Evolutionary conservation across 2,113 vertebrate species (phyloP), one percentile per base, ranked within the genome.

Genomic region (Brachirus orientalis): DNA sequence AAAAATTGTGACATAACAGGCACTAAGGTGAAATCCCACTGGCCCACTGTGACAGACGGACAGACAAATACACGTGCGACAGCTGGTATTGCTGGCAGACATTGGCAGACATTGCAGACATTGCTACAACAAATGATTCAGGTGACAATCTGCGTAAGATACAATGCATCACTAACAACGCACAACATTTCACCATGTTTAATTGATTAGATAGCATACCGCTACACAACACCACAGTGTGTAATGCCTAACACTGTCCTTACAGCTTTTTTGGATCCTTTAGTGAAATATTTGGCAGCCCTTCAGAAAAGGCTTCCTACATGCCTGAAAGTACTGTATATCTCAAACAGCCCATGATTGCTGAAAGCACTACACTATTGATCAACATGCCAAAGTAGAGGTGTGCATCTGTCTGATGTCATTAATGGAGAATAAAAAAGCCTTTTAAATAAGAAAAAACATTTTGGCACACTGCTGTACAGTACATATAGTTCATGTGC

Each of bases 281-380:
- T n/a, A 63, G 20, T 6, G 56, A 68, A 33, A 77, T 71, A 69
- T 84, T 73, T 74, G 77, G 62, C 71, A 79, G 75, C 71, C 76
- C 79, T 79, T 86, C 35, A 43, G 45, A 68, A 57, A 61, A 52
- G 61, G 64, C 75, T 74, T 74, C 55, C 55, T 33, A 50, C 68
- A 45, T n/a, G 72, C 66, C 73, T 79, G 67, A 19, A 70, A 72
- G 75, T 78, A n/a, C n/a, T n/a, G n/a, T n/a, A 75, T 59, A 63
- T 80, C 55, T 79, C 48, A 72, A 84, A 70, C 61, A 73, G 64
- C 69, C 60, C 43, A 0, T 51, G 75, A 82, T 61, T 68, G 55
- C 69, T 54, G 69, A 71, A 54, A 77, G 73, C 83, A 60, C 47
- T 1, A n/a, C 45, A 54, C 61, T 61, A 77, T 10, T 80, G 76